Evolutionary conservation across 2,888 invertebrate species (phyloP).

Genomic region (Lepidochitona cinerea): DNA sequence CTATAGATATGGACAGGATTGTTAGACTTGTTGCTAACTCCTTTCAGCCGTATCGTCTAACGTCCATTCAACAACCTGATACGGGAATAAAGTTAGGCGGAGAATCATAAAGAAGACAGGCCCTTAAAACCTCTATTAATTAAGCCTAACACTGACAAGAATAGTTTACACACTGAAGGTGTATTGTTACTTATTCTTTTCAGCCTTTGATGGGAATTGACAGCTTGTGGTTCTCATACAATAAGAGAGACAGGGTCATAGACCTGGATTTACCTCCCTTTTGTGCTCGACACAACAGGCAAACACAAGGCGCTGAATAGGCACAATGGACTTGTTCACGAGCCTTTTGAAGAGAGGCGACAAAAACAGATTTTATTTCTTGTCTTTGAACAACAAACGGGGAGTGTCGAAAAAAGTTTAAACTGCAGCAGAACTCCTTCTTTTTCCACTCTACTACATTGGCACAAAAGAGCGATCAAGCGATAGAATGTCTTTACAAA

Average conservation of each 20-base stretch:
- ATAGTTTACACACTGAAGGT: neutral
- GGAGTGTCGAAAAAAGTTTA: neutral
- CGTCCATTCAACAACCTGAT: too few relatives aligned
- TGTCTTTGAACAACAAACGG: neutral
- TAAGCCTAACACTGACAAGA: neutral
- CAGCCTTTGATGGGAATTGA: too few relatives aligned
- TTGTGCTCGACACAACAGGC: neutral
- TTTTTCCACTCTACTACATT: neutral
- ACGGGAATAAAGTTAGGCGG: too few relatives aligned
- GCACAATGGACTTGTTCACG: neutral
- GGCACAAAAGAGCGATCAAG: neutral
- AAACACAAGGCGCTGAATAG: neutral
- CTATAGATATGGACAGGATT: too few relatives aligned
- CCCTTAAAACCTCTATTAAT: neutral
- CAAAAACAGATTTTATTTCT: neutral
- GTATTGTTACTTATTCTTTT: neutral
- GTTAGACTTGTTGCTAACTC: too few relatives aligned
- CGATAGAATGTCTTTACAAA: neutral
- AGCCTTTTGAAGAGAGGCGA: neutral
- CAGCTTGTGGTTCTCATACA: too few relatives aligned
- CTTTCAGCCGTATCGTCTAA: too few relatives aligned
- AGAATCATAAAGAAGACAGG: too few relatives aligned
- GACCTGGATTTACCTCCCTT: neutral
- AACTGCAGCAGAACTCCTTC: neutral
- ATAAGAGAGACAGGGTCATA: neutral